Evolutionary conservation across 2,888 invertebrate genomes (phyloP).

Genomic region (Trichopoda pennipes): DNA sequence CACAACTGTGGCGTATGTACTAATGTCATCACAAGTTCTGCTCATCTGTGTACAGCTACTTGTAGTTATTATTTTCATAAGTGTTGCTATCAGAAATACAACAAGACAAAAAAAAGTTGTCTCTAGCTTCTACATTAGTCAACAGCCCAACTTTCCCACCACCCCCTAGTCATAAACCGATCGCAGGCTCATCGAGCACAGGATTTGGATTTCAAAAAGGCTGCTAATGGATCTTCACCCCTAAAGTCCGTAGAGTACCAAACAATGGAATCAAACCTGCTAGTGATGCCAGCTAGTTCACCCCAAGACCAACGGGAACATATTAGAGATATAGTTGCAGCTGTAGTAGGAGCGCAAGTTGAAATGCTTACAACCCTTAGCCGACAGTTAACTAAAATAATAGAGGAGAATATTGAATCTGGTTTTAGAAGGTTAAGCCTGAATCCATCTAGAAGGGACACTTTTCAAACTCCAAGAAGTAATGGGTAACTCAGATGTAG

Average conservation of each 20-base stretch:
- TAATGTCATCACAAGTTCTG: background rate
- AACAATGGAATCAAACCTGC: background rate
- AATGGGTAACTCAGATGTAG: background rate
- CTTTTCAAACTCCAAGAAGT: background rate
- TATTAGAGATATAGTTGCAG: background rate
- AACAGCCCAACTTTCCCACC: background rate
- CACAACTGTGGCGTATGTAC: background rate
- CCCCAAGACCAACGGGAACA: background rate
- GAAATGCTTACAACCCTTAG: background rate
- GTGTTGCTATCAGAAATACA: conserved; percentile 5
- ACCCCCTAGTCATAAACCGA: background rate
- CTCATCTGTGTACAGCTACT: background rate
- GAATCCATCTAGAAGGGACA: background rate
- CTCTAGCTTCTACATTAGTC: background rate
- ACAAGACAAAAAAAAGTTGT: background rate
- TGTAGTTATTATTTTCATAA: conserved; percentile 15
- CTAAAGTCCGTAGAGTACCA: background rate
- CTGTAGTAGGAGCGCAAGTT: background rate
- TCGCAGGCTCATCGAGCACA: background rate
- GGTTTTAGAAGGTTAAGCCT: background rate
- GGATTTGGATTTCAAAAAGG: background rate
- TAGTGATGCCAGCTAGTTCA: background rate
- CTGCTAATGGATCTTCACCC: background rate
- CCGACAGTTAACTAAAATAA: background rate
- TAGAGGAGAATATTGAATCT: background rate